phyloP scores from a whole-genome alignment of 2,888 invertebrate species.

The Ceratothoa steindachneri region DNA sequence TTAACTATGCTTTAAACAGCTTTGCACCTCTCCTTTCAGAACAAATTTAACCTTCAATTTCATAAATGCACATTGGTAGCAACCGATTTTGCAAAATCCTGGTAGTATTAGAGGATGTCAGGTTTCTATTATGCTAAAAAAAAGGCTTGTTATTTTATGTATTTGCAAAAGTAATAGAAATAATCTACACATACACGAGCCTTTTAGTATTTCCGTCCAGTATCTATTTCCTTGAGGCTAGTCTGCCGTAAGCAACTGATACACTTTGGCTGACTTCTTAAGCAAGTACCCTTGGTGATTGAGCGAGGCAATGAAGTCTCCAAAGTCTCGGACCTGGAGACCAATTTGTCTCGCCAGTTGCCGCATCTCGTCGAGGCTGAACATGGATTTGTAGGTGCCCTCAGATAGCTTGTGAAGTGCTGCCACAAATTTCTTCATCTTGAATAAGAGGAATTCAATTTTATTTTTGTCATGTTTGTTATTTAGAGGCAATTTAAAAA shows the following conservation, averaged over 20 bases:
- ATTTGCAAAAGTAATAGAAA: too few relatives aligned
- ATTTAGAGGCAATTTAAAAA: background rate
- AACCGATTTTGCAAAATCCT: too few relatives aligned
- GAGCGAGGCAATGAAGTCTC: conserved; percentile 68
- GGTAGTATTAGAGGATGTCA: too few relatives aligned
- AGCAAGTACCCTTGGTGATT: conserved; percentile 81
- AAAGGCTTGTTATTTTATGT: too few relatives aligned
- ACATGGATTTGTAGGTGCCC: conserved; percentile 65
- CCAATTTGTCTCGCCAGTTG: conserved; percentile 66
- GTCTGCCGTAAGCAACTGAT: conserved; percentile 60
- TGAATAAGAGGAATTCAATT: conserved; percentile 50
- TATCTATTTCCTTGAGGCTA: too few relatives aligned
- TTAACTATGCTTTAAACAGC: too few relatives aligned
- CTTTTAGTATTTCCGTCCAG: too few relatives aligned
- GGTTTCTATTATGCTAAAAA: too few relatives aligned
- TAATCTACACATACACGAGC: too few relatives aligned
- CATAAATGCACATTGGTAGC: too few relatives aligned
- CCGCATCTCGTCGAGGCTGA: conserved; percentile 71
- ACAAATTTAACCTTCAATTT: too few relatives aligned
- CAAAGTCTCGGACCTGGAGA: conserved; percentile 63
- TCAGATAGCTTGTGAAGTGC: conserved; percentile 65
- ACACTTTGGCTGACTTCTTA: conserved; percentile 71
- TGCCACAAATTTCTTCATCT: conserved; percentile 70
- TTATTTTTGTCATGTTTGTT: background rate
- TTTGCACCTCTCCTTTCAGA: too few relatives aligned